These are phyloP conservation scores for Enteromius trimaculatus DNA, from an alignment of 2,797 vertebrate genomes.

Conservation along the genomic window DNA sequence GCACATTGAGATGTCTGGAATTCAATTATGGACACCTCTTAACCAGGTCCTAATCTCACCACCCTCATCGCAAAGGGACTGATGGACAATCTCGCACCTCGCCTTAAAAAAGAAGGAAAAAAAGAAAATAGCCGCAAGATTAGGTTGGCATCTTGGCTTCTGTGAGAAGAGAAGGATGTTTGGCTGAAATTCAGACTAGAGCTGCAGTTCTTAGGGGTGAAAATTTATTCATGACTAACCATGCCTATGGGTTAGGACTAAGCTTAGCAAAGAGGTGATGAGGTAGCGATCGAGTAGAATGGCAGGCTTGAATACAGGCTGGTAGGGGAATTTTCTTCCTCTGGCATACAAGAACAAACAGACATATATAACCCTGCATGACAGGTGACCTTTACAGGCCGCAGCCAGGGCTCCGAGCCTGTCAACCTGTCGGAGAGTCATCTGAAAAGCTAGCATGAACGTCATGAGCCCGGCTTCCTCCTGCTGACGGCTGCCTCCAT, in stretches of 20 bases:
- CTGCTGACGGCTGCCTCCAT: conserved; percentile 46
- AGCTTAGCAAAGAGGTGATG: conserved; percentile 47
- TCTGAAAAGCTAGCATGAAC: conserved; percentile 51
- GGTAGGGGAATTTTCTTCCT: conserved; percentile 39
- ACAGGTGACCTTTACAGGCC: conserved; percentile 61
- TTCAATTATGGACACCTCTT: conserved; percentile 81
- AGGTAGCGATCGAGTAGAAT: conserved; percentile 45
- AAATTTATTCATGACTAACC: conserved; percentile 43
- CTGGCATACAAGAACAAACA: conserved; percentile 49
- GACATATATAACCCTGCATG: conserved; percentile 61
- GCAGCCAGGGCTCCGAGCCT: conserved; percentile 49
- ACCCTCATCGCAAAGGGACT: conserved; percentile 46
- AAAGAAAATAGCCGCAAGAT: conserved; percentile 17
- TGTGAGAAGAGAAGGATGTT: conserved; percentile 21
- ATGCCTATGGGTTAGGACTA: conserved; percentile 33
- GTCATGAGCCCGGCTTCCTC: conserved; percentile 37
- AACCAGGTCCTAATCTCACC: conserved; percentile 65
- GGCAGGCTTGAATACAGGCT: conserved; percentile 11
- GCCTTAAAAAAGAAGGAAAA: conserved; percentile 35
- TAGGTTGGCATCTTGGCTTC: conserved; percentile 11
- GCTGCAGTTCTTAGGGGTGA: conserved; percentile 37
- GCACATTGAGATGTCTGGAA: conserved; percentile 77
- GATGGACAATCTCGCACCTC: conserved; percentile 66
- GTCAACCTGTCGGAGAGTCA: conserved; percentile 55
- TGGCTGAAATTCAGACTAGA: conserved; percentile 34